Base-by-base conservation (phyloP, 2,797 vertebrate genomes). In the Sitta carolinensis region DNA sequence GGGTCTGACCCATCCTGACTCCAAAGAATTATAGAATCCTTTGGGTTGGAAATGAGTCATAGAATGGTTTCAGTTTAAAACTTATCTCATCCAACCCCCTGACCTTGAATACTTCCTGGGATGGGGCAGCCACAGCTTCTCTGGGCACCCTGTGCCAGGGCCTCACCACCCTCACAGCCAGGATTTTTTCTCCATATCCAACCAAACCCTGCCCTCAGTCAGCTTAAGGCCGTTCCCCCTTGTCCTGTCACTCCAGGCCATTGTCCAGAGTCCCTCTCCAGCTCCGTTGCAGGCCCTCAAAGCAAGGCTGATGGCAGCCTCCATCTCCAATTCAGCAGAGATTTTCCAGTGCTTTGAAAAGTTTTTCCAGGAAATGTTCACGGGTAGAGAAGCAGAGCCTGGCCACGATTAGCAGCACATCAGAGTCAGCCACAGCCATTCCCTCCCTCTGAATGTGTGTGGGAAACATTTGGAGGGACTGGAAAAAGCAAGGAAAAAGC, bases 371-470 rank as follows among this genome's bases (percentile, higher is more conserved):
- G n/a, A 75, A 45, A 47, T 0, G 0, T 45, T 52, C 38, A 4
- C 80, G 63, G 74, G 47, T 11, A 14, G 70, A 66, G 36, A 57
- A 73, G 77, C 10, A 7, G 59, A 43, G 80, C 55, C 72, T 75
- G 68, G 73, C 5, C 48, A 43, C 61, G 67, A 17, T 40, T 25
- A 85, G 50, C 48, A 83, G 69, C 84, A 52, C 9, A 67, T 61
- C 0, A 0, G 40, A 67, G 78, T 43, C 61, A 87, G 36, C 59
- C 2, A 0, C 68, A 52, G 83, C 52, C 25, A 15, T 48, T 62
- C 42, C 73, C 30, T 55, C 36, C 2, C 4, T 3, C 27, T 1
- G 0, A 17, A 6, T 8, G 29, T 4, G 0, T 20, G 29, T 0
- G 0, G 14, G 52, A 59, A 79, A 45, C 20, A 1, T 72, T 36